phyloP scores from a whole-genome alignment of 1,140 invertebrate genomes.

The Cotesia vestalis region DNA sequence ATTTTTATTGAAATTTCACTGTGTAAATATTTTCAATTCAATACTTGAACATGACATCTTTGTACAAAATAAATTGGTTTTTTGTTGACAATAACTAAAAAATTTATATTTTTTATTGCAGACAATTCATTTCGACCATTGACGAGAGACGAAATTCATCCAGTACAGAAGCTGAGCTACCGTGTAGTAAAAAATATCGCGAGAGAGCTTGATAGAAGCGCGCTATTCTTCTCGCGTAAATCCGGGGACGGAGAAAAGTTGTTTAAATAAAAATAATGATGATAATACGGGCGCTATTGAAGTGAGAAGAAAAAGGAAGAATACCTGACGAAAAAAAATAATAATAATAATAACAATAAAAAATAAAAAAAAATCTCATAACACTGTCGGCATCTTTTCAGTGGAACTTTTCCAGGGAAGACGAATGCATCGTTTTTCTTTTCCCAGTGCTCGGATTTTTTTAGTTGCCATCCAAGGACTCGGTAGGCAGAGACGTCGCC shows the following conservation, averaged over 20 bases:
- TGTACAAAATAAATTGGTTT: no score
- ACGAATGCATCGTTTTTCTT: slow-evolving; percentile 30
- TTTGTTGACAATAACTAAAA: no score
- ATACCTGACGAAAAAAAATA: background rate
- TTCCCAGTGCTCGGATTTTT: slow-evolving; percentile 1
- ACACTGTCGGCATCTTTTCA: slow-evolving; percentile 20
- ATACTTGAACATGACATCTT: no score
- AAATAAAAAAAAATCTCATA: slow-evolving; percentile 23
- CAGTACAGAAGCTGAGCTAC: no score
- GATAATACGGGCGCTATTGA: slow-evolving; percentile 5
- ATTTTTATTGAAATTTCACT: no score
- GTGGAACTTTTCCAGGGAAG: slow-evolving; percentile 6
- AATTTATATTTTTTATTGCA: no score
- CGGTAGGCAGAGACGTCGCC: slow-evolving; percentile 14
- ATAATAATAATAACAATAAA: background rate
- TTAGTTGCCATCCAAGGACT: slow-evolving; percentile 4
- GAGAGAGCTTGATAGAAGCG: background rate
- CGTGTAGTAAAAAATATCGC: no score
- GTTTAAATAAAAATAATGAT: background rate
- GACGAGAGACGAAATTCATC: no score
- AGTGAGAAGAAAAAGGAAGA: slow-evolving; percentile 13
- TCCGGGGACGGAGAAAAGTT: background rate
- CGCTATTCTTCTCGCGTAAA: no score
- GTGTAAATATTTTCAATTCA: no score
- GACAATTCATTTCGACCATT: no score